Base-by-base conservation (phyloP, 1,140 invertebrate genomes). In the Neelides sp. region DNA sequence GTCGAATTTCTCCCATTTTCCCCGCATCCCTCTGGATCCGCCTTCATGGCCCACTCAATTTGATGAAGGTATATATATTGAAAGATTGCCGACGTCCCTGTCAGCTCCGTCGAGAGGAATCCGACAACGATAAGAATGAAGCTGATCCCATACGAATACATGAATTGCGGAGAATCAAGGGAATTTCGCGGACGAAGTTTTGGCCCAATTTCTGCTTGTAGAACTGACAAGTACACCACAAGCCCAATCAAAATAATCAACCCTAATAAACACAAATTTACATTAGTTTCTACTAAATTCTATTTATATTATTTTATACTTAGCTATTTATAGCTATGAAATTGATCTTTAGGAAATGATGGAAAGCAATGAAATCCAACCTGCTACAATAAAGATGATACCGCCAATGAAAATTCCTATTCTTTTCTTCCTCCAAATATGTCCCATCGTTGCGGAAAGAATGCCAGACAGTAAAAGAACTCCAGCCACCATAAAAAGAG, bases 221-320 rank as follows among this genome's bases (percentile, higher is more conserved):
- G 83, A 44, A 88, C 79, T 10, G 86, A 88, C 71, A 92, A 88
- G 75, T 90, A 92, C 73, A 90, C 85, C 55, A 92, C 83, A 63
- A 90, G 76, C 19, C 85, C 86, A 47, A 85, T 81, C 46, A 91
- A 74, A 80, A 90, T 87, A 45, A 88, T 71, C 30, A 92, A 70
- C 64, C 86, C 87, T 89, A 68, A 17, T 74, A 73, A 60, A 48
- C n/a, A 48, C 7, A 13, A 42, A 20, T 19, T 13, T 13, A 40
- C 12, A 40, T 12, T 12, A 40, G 19, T 40, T 8, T 8, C 37
- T 13, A 8, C 13, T 22, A 13, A 30, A 27, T 23, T 4, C 20
- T 8, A 23, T 27, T 12, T 40, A 8, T 10, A 7, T 13, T 40
- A 19, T 7, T 8, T 40, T 40, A 40, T 7, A 8, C 8, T 40